A percentile compares a stretch with the other conserved stretches of the same genome.
phyloP scores from a whole-genome alignment of 1,140 invertebrate genomes.

The Cephus cinctus region DNA sequence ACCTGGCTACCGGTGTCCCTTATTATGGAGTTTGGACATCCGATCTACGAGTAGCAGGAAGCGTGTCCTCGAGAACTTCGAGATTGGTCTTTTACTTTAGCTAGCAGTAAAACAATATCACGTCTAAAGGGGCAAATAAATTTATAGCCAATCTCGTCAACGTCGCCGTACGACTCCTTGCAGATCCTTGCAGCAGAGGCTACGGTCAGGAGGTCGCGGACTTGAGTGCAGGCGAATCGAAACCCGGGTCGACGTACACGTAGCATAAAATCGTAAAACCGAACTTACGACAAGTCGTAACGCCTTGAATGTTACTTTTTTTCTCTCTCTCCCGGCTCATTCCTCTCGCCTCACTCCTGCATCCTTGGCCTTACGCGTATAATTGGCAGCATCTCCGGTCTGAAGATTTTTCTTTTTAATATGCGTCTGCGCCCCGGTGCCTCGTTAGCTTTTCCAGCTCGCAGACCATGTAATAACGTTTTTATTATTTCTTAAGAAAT shows the following conservation, averaged over 20 bases:
- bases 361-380: no score
- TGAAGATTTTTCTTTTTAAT: no score
- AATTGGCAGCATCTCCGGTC: constrained; percentile 40
- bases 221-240: constrained; percentile 38
- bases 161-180: constrained; percentile 22
- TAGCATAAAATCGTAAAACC: constrained; percentile 50
- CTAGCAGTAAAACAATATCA: constrained; percentile 44
- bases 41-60: no score
- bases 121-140: constrained; percentile 47
- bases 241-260: constrained; percentile 39
- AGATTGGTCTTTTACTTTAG: constrained; percentile 37
- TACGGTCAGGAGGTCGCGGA: no score
- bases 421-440: no score
- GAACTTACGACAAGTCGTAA: constrained; percentile 47
- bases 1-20: no score
- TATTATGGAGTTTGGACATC: no score
- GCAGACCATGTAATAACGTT: no score
- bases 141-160: constrained; percentile 51
- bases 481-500: no score
- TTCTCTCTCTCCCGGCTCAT: background rate
- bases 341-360: background rate
- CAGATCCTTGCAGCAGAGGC: no score
- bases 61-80: no score
- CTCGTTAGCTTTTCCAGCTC: no score
- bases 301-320: constrained; percentile 20